Evolutionary conservation across 2,113 vertebrate genomes (phyloP), one percentile per base, ranked within the genome.

Genomic region (Semicossyphus pulcher): DNA sequence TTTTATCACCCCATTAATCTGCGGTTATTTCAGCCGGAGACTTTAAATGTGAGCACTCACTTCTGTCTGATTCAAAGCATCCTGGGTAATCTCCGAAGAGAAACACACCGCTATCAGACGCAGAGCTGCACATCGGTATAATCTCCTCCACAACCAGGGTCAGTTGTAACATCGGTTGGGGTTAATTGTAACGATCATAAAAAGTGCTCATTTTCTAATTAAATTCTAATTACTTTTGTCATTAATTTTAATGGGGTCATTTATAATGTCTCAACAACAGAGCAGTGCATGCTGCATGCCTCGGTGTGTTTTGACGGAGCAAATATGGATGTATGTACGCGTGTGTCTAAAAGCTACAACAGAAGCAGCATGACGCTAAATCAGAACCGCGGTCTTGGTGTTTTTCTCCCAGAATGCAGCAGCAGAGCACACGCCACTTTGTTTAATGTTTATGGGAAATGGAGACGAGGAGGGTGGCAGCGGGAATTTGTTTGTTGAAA

Each of bases 211-310:
- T 78, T 89, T 85, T 71, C 42, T 84, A 89, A 92, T 92, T 92
- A 82, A 86, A 88, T 70, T 60, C 81, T 86, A 86, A 91, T 92
- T 84, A 89, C 86, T 73, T 81, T 87, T 68, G 74, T 88, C 88
- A 85, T 92, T 89, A 87, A 80, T 88, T 89, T 86, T 86, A 88
- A 88, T 86, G 64, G 83, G 79, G 81, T 90, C 81, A 75, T 90
- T 86, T 81, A 77, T 89, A 91, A 85, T 44, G 48, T 77, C 81
- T 80, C 75, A 83, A 78, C 78, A 78, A 82, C 70, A 80, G 48
- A 45, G 56, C 36, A 23, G 20, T 60, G 74, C 25, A 48, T 52
- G 64, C 73, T 25, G 58, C 62, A 48, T 41, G 68, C 23, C 61
- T 79, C 3, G 67, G 25, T 83, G 70, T 62, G 10, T 76, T 78